Conservation (phyloP, 1,140 invertebrate species). For the Neodiprion lecontei region DNA sequence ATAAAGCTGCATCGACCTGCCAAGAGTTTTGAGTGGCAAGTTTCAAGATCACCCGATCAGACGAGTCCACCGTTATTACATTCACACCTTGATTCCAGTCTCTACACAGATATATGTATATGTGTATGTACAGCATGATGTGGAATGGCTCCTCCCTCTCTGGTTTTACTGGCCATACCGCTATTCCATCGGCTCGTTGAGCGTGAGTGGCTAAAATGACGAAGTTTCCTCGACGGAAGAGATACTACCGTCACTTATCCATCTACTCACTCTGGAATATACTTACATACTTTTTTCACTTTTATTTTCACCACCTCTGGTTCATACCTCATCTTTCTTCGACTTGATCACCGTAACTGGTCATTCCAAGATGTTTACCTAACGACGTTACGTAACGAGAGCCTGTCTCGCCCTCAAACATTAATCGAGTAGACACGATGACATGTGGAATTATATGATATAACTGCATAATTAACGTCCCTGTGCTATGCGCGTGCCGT, state of each 20-base stretch:
- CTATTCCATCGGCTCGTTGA: slow-evolving; percentile 17
- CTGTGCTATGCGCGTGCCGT: not conserved
- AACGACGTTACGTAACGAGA: not conserved
- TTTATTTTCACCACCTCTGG: not conserved
- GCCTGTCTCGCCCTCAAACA: not conserved
- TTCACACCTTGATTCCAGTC: slow-evolving; percentile 32
- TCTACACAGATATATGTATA: slow-evolving; percentile 11
- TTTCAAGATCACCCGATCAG: slow-evolving; percentile 39
- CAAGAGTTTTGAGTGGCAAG: slow-evolving; percentile 31
- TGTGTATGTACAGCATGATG: not conserved
- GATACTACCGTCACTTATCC: not conserved
- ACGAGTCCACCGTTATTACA: slow-evolving; percentile 39
- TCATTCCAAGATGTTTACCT: not conserved
- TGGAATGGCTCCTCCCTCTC: slow-evolving; percentile 6
- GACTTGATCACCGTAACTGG: not conserved
- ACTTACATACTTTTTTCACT: not conserved
- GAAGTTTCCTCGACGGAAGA: slow-evolving; percentile 30
- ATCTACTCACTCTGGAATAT: too few species aligned
- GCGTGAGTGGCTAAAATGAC: slow-evolving; percentile 32
- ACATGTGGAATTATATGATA: not conserved
- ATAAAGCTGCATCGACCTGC: too few species aligned
- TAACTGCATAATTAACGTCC: not conserved
- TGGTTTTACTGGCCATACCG: slow-evolving; percentile 27
- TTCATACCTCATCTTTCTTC: too few species aligned
- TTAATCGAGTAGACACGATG: not conserved